Percentiles rank a stretch among this genome's conserved stretches.
Conservation (phyloP, 2,113 vertebrate genomes). For the Passer domesticus region DNA sequence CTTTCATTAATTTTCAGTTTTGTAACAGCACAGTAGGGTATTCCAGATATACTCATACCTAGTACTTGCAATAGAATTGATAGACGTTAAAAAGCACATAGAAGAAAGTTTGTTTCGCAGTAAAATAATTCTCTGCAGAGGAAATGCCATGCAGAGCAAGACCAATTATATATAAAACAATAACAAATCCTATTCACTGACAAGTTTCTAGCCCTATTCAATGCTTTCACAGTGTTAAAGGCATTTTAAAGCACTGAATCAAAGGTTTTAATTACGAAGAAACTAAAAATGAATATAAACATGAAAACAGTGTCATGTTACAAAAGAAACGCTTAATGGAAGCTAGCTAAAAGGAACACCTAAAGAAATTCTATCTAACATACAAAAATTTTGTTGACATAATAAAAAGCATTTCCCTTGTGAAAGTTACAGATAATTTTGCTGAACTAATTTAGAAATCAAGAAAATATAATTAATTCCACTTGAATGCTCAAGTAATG, state of each 20-base stretch:
- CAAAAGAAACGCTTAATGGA: background rate
- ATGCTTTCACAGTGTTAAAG: background rate
- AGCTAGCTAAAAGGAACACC: background rate
- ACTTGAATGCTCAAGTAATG: slow-evolving; percentile 61
- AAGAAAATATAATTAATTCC: slow-evolving; percentile 69
- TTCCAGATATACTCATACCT: background rate
- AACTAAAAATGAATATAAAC: background rate
- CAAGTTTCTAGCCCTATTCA: background rate
- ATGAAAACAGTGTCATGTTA: background rate
- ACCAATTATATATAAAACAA: background rate
- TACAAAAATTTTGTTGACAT: slow-evolving; percentile 53
- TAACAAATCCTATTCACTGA: background rate
- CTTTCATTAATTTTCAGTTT: background rate
- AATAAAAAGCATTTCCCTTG: slow-evolving; percentile 59
- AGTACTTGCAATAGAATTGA: background rate
- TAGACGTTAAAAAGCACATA: background rate
- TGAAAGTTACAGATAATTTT: slow-evolving; percentile 61
- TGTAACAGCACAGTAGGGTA: background rate
- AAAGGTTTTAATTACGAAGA: background rate
- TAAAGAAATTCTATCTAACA: slow-evolving; percentile 38
- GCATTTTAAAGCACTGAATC: background rate
- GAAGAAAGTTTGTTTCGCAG: background rate
- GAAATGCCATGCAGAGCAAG: background rate
- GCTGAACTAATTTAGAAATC: slow-evolving; percentile 62
- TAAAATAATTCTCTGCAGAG: background rate